Conservation (phyloP, 2,888 invertebrate genomes). For the Leptinotarsa haldemani region DNA sequence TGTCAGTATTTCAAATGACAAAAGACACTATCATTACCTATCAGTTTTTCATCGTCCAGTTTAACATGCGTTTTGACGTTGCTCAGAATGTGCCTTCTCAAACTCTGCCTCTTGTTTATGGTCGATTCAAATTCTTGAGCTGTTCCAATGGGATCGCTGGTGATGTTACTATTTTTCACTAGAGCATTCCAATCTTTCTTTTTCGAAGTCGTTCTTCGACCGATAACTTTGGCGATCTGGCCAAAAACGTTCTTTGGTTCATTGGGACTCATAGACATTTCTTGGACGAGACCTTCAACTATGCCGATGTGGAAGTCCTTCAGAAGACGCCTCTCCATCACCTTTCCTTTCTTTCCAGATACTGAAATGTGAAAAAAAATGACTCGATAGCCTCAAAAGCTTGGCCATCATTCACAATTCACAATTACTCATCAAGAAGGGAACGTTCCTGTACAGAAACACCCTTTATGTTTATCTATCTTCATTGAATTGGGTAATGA, state of each 20-base stretch:
- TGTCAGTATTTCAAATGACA: too few species aligned
- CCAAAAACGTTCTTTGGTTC: conserved; percentile 84
- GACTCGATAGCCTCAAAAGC: neutral
- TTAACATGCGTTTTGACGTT: conserved; percentile 73
- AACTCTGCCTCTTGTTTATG: conserved; percentile 76
- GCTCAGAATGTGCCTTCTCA: conserved; percentile 77
- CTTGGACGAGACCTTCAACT: conserved; percentile 83
- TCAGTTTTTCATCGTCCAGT: conserved; percentile 79
- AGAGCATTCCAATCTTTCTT: conserved; percentile 89
- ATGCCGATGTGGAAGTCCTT: conserved; percentile 93
- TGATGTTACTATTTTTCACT: conserved; percentile 77
- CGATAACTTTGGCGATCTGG: conserved; percentile 85
- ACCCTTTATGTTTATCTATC: too few species aligned
- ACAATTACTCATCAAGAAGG: too few species aligned
- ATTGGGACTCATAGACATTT: conserved; percentile 72
- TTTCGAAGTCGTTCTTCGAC: conserved; percentile 69
- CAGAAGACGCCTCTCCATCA: conserved; percentile 86
- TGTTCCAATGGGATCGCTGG: conserved; percentile 83
- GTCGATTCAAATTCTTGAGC: conserved; percentile 75
- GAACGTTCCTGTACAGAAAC: too few species aligned
- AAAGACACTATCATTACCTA: conserved; percentile 67
- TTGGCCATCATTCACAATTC: too few species aligned
- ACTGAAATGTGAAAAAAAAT: conserved; percentile 66
- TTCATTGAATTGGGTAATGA: too few species aligned
- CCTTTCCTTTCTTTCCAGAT: conserved; percentile 85